Evolutionary conservation across 2,888 invertebrate species (phyloP), one percentile per base, ranked within the genome.

Genomic region (Linhomoeus sp.): DNA sequence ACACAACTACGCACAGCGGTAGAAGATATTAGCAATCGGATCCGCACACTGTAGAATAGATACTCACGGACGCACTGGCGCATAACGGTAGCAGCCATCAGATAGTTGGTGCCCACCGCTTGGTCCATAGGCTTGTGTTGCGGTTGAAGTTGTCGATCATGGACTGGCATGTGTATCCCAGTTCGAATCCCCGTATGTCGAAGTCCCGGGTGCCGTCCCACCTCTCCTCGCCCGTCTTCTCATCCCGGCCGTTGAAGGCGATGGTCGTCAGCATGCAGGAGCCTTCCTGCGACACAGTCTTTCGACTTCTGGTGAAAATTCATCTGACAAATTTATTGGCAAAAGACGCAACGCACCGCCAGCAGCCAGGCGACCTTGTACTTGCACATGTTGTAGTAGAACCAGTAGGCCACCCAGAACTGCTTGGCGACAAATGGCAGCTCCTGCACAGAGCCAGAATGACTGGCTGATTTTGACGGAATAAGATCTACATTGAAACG

Each of bases 171-270:
- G 79, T 79, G 15, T 77, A 78, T 2, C 84, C 80, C 36, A 76
- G 76, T 68, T 92, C 90, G 61, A 83, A 81, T 1, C 78, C 70
- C 26, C 70, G 62, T n/a, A 90, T 68, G 59, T 81, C 78, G 0
- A 92, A 80, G 66, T 94, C 94, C 51, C 79, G 79, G 62, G 85
- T 81, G 1, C 83, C 90, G 61, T 86, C 78, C 88, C 90, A 92
- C 50, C 49, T 50, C 44, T 60, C 60, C 39, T 59, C 53, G 38
- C 62, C 61, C 23, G 54, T 49, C 45, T 55, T 56, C 46, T 59
- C 55, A 52, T 69, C 66, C 57, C 70, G 70, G 1, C 86, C 87
- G 65, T 83, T 81, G 63, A 80, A 81, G 0, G 87, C 79, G 37
- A 94, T 64, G 2, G 90, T 90, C 71, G 74, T 72, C 57, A 77